Base-by-base conservation (phyloP, 1,140 invertebrate genomes). In the Zaprionus davidi region DNA sequence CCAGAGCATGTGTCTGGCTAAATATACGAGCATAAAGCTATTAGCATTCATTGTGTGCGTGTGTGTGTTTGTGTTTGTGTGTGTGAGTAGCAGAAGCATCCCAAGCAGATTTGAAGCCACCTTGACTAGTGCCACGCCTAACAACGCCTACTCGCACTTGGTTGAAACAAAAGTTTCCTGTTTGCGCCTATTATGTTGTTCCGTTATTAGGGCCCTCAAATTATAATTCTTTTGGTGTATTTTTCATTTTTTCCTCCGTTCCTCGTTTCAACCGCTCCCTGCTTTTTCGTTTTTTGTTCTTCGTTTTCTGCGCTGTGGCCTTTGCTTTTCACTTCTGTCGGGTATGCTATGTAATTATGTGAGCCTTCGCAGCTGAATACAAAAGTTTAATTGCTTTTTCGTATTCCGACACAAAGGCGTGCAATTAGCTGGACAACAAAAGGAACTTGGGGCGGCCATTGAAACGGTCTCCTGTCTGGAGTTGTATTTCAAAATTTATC, bases 311-410 rank as follows among this genome's bases (percentile, higher is more conserved):
- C 9, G 12, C 5, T 74, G 31, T 11, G 31, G 31, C 31, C 31
- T 38, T 17, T 3, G 20, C 20, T 24, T 75, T 55, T 59, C 31
- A 57, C 22, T 59, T 53, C 49, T 51, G 62, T 46, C 41, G 41
- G 41, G 41, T 34, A 22, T 51, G 63, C 79, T 63, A 56, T 44
- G 63, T 84, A 85, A 85, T 85, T 87, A 82, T 85, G 79, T 58
- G 55, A 82, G 70, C 79, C 76, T 79, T 82, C 56, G 49, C 79
- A 70, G 79, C 82, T 71, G 79, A 86, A 74, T 71, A 79, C 56
- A 77, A 76, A 86, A 79, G 70, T 83, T 78, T 87, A 86, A 86
- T 87, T 86, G 83, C 80, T 72, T 83, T 83, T 82, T 73, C 67
- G 65, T 76, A 82, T 76, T 87, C 69, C 60, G 69, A 56, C 73